Base-by-base conservation (phyloP, 2,888 invertebrate species). In the Unio delphinus region DNA sequence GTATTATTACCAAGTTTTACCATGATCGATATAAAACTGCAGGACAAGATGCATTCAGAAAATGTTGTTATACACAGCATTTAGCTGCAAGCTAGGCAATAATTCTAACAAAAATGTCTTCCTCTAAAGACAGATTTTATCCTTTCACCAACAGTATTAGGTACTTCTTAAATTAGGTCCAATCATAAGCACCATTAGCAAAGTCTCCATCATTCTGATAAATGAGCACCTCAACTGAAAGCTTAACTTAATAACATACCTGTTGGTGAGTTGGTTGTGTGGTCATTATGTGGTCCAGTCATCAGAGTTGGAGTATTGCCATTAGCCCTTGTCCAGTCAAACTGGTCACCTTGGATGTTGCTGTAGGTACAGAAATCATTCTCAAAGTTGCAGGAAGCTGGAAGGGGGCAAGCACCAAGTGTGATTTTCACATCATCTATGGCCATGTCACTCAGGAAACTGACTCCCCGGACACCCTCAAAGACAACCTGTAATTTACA, bases 401-500 rank as follows among this genome's bases (percentile, higher is more conserved):
- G 80, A 26, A 69, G 64, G 15, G 81, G 76, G 65, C 88, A 88
- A 23, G 73, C 64, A 17, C 85, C 86, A 5, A 70, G 61, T 23
- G 74, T 74, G 18, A 87, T 71, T n/a, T 78, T 73, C 20, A 86
- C 69, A 68, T 87, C 87, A 76, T 88, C 88, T 45, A 87, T 73
- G 57, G 86, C 86, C 23, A 88, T 83, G 72, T 84, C 85, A 73
- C 86, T 86, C 8, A 63, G 62, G 68, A 70, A 83, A 55, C 74
- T 67, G 18, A 67, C 34, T 11, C 81, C 83, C 20, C 78, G 64
- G 1, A 82, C 73, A 26, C 75, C 83, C 67, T 87, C 86, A 73
- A 87, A 80, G 23, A 84, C 78, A 45, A 87, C 61, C 81, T 86
- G 70, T 7, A 72, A 73, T 28, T 45, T 45, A 45, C 15, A 45